A percentile compares a stretch with the other conserved stretches of the same genome.
These are phyloP conservation scores for Pandion haliaetus DNA, from an alignment of 2,113 vertebrate genomes.

Conservation along the genomic window DNA sequence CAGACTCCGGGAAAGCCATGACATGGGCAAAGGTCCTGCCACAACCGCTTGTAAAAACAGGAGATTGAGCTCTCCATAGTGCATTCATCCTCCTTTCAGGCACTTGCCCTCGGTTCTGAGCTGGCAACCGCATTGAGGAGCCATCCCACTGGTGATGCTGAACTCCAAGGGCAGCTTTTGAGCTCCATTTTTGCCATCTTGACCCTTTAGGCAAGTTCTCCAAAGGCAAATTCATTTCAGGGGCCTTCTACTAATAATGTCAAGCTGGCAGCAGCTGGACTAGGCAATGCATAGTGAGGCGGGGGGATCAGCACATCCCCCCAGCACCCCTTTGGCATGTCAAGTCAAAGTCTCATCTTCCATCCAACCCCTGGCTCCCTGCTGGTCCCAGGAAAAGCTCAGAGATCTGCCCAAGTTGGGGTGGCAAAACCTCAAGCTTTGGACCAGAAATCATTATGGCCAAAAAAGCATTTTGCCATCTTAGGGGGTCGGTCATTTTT, in stretches of 20 bases:
- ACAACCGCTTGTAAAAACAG: not conserved
- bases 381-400: not conserved
- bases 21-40: slow-evolving; percentile 1
- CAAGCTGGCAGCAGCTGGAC: not conserved
- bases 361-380: not conserved
- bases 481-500: not conserved
- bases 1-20: not conserved
- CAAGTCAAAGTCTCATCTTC: not conserved
- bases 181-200: not conserved
- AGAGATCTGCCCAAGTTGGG: not conserved
- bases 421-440: not conserved
- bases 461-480: not conserved
- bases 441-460: not conserved
- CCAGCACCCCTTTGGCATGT: not conserved
- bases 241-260: not conserved
- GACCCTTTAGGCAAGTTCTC: not conserved
- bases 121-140: not conserved
- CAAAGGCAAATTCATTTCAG: not conserved
- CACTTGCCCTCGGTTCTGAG: not conserved
- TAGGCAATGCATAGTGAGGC: not conserved
- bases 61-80: not conserved
- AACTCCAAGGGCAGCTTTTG: not conserved
- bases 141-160: not conserved
- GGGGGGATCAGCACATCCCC: no score
- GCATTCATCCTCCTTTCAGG: not conserved